Conservation (phyloP, 2,888 invertebrate genomes). For the Ophraella communa region DNA sequence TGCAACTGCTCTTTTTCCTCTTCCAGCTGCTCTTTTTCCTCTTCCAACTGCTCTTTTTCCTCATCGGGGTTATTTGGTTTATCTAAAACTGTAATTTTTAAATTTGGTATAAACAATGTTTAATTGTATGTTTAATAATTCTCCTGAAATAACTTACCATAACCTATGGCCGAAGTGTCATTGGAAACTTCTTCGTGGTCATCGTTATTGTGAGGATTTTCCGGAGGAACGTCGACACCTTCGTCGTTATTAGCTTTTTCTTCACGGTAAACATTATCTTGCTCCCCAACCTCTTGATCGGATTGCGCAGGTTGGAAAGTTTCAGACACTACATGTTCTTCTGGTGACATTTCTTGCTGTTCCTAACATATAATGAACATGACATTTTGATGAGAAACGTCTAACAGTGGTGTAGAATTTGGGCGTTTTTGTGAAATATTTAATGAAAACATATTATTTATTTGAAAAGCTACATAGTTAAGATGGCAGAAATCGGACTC, state of each 20-base stretch:
- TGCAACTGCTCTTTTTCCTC: background rate
- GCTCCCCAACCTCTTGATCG: background rate
- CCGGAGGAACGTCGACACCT: constrained; percentile 24
- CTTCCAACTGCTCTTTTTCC: background rate
- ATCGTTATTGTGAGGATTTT: background rate
- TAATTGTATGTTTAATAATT: background rate
- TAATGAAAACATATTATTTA: too few relatives aligned
- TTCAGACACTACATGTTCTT: background rate
- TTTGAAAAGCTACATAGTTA: too few relatives aligned
- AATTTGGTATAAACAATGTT: background rate
- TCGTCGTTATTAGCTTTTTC: background rate
- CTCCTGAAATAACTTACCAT: too few relatives aligned
- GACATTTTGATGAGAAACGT: too few relatives aligned
- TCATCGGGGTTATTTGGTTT: background rate
- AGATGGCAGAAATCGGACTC: too few relatives aligned
- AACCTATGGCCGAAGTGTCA: background rate
- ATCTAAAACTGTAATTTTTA: background rate
- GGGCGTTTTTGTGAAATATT: too few relatives aligned
- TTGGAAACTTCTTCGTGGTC: background rate
- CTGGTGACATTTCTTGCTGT: background rate
- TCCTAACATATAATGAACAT: too few relatives aligned
- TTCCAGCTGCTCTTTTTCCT: background rate
- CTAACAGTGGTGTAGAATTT: too few relatives aligned
- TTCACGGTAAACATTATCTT: background rate
- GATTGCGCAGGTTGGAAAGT: too few relatives aligned